phyloP scores from a whole-genome alignment of 2,888 invertebrate species.

The Philopedon plagiatum region DNA sequence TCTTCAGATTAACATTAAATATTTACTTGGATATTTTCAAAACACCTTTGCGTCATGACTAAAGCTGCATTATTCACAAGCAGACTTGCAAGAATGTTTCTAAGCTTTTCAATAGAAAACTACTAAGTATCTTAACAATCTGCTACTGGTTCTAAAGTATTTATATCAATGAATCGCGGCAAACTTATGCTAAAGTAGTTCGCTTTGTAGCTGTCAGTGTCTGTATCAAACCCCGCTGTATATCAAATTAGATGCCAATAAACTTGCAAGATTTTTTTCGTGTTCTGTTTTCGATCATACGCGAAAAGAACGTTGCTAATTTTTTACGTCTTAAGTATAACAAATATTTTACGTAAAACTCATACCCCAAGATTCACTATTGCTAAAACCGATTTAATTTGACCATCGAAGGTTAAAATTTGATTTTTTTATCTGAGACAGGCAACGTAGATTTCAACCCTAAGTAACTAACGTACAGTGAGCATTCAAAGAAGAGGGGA shows the following conservation, averaged over 20 bases:
- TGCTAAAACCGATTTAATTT: too few species aligned
- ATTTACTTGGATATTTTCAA: neutral
- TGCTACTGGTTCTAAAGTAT: slow-evolving; percentile 63
- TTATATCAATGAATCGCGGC: slow-evolving; percentile 53
- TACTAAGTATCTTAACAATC: slow-evolving; percentile 56
- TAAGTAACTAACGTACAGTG: too few species aligned
- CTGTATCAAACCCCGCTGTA: slow-evolving; percentile 63
- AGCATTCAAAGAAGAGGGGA: too few species aligned
- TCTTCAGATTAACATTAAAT: too few species aligned
- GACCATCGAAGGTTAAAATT: too few species aligned
- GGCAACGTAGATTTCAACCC: too few species aligned
- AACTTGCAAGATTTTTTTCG: slow-evolving; percentile 44
- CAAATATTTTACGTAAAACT: too few species aligned
- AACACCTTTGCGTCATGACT: too few species aligned
- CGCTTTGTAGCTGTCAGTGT: slow-evolving; percentile 64
- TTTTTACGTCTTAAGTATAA: too few species aligned
- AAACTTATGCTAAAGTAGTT: slow-evolving; percentile 51
- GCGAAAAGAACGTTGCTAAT: too few species aligned
- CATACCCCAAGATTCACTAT: too few species aligned
- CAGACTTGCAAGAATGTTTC: neutral
- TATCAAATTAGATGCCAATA: slow-evolving; percentile 63
- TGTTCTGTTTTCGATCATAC: neutral
- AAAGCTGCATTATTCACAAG: neutral
- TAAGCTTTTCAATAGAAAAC: slow-evolving; percentile 8
- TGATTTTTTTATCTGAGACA: too few species aligned